phyloP scores from a whole-genome alignment of 2,797 vertebrate genomes.

The Uromys caudimaculatus region DNA sequence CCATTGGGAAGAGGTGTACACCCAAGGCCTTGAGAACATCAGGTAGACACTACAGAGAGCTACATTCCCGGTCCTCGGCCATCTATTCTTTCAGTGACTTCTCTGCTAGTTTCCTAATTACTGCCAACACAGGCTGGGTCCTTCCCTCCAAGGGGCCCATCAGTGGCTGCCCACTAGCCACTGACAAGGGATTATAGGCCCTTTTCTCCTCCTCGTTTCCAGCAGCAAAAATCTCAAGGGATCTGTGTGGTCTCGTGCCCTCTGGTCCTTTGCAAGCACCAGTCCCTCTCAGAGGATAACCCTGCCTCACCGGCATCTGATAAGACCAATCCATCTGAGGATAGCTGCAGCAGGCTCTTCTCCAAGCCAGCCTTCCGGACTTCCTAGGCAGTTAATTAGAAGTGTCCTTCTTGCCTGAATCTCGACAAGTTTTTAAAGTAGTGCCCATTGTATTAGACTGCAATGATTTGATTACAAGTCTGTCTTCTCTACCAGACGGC shows the following conservation, averaged over 20 bases:
- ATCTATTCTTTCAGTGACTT: neutral
- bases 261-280: conserved; percentile 3
- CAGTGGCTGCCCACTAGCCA: neutral
- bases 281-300: neutral
- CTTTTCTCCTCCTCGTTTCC: neutral
- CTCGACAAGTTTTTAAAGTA: conserved; percentile 26
- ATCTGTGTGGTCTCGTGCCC: neutral
- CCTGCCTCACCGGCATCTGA: neutral
- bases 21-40: neutral
- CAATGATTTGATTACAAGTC: conserved; percentile 49
- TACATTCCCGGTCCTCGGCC: neutral
- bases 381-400: conserved; percentile 49
- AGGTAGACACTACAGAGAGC: too few relatives aligned
- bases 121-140: neutral
- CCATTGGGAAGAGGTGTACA: neutral
- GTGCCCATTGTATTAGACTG: neutral
- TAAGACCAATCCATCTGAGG: neutral
- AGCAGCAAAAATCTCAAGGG: neutral
- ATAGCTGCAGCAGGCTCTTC: conserved; percentile 9
- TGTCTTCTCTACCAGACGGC: conserved; percentile 38
- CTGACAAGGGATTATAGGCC: neutral
- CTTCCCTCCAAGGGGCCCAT: neutral
- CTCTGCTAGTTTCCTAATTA: neutral
- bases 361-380: neutral
- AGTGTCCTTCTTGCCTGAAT: conserved; percentile 8